Evolutionary conservation across 2,888 invertebrate genomes (phyloP).

Genomic region (Epirrhoe alternata): DNA sequence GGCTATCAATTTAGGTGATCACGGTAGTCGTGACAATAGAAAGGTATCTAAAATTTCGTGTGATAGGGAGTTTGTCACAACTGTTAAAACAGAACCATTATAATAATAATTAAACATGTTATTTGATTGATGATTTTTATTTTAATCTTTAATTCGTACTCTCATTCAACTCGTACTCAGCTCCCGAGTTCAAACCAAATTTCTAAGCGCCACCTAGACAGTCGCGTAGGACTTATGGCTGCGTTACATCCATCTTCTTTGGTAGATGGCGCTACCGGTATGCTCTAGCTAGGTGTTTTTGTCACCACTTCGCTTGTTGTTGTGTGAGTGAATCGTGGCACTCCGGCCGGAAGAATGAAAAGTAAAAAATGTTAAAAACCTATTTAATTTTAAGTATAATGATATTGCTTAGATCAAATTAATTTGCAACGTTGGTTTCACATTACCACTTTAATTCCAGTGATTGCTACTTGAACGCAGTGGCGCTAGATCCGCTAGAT

Average conservation of each 20-base stretch:
- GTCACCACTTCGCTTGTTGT: too few species aligned
- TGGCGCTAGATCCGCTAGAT: too few species aligned
- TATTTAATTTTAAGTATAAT: too few species aligned
- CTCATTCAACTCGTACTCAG: too few species aligned
- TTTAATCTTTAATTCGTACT: background rate
- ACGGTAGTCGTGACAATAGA: background rate
- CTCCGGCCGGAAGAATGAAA: too few species aligned
- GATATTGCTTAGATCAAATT: too few species aligned
- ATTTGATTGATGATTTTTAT: conserved; percentile 1
- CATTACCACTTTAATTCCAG: too few species aligned
- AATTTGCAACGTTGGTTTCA: too few species aligned
- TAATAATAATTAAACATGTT: conserved; percentile 27
- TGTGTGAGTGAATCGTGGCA: too few species aligned
- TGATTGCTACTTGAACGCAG: too few species aligned
- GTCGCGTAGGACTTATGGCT: background rate
- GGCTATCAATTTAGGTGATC: conserved; percentile 4
- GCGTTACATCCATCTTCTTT: background rate
- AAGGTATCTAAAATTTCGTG: background rate
- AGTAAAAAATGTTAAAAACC: too few species aligned
- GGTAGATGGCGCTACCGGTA: conserved; percentile 29
- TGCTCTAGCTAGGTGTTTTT: too few species aligned
- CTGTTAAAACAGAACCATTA: conserved; percentile 35
- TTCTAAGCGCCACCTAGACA: conserved; percentile 2
- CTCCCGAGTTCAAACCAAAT: background rate
- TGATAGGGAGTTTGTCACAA: conserved; percentile 19